Percentiles rank a stretch among this genome's conserved stretches.
Conservation (phyloP, 2,888 invertebrate genomes). For the Atrina japonica region DNA sequence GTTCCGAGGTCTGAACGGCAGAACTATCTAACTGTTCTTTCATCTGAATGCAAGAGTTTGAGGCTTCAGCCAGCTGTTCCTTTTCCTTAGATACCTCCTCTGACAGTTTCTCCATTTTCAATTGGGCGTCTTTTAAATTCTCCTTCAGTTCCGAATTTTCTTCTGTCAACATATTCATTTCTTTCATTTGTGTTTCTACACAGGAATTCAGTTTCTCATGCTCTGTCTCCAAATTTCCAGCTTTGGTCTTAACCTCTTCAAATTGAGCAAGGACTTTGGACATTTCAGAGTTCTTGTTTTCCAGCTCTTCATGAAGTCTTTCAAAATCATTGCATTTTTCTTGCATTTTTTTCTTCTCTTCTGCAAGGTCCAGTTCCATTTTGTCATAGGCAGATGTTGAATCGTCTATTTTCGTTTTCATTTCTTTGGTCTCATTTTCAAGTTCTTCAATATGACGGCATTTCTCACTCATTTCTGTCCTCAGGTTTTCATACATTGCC, state of each 20-base stretch:
- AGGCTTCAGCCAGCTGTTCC: slow-evolving; percentile 28
- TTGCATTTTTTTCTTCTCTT: slow-evolving; percentile 30
- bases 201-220: too few relatives aligned
- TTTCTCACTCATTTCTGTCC: too few relatives aligned
- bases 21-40: slow-evolving; percentile 27
- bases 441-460: neutral
- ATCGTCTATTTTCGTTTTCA: slow-evolving; percentile 38
- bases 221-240: neutral
- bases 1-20: slow-evolving; percentile 23
- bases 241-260: slow-evolving; percentile 20
- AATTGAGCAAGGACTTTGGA: slow-evolving; percentile 9
- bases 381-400: slow-evolving; percentile 42
- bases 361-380: slow-evolving; percentile 44
- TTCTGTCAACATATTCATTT: slow-evolving; percentile 13
- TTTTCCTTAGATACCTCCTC: slow-evolving; percentile 27
- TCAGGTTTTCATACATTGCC: slow-evolving; percentile 7
- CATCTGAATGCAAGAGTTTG: slow-evolving; percentile 25
- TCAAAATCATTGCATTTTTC: slow-evolving; percentile 14
- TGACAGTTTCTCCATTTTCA: slow-evolving; percentile 39
- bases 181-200: slow-evolving; percentile 1
- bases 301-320: neutral
- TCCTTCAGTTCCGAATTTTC: slow-evolving; percentile 28
- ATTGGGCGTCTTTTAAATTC: slow-evolving; percentile 9
- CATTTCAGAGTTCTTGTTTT: slow-evolving; percentile 8
- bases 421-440: slow-evolving; percentile 35